A percentile compares a stretch with the other conserved stretches of the same genome.
These are phyloP conservation scores for Phalacrocorax aristotelis DNA, from an alignment of 2,113 vertebrate species.

Conservation along the genomic window DNA sequence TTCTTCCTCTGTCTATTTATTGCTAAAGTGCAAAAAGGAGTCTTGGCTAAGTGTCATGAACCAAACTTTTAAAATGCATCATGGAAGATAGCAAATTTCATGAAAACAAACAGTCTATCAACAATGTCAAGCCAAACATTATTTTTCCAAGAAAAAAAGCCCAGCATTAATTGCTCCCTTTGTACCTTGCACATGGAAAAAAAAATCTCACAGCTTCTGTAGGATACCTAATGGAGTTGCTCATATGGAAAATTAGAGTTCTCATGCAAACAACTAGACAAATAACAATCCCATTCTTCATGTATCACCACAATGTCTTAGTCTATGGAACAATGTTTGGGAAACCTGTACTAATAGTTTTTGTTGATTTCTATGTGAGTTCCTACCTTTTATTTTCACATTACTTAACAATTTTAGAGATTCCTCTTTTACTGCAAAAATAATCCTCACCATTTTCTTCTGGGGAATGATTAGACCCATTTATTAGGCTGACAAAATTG, in stretches of 20 bases:
- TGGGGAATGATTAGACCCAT: background rate
- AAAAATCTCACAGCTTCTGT: background rate
- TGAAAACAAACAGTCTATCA: background rate
- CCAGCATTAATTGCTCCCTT: background rate
- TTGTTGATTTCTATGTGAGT: background rate
- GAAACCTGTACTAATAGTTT: background rate
- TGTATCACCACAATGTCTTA: background rate
- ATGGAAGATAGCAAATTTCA: background rate
- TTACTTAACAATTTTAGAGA: background rate
- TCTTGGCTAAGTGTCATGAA: background rate
- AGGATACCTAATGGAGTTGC: slow-evolving; percentile 6
- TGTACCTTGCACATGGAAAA: background rate
- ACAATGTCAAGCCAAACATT: background rate
- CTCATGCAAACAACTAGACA: slow-evolving; percentile 24
- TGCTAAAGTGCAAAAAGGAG: background rate
- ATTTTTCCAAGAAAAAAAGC: slow-evolving; percentile 12
- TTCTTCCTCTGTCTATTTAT: background rate
- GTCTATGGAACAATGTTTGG: background rate
- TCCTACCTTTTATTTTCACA: background rate
- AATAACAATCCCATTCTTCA: slow-evolving; percentile 3
- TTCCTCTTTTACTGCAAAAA: background rate
- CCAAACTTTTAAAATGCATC: background rate
- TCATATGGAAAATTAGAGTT: slow-evolving; percentile 45
- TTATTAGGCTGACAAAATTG: background rate
- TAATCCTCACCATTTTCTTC: background rate